A percentile compares a stretch with the other conserved stretches of the same genome.
Conservation (phyloP, 2,888 invertebrate species). For the Microctonus aethiopoides region DNA sequence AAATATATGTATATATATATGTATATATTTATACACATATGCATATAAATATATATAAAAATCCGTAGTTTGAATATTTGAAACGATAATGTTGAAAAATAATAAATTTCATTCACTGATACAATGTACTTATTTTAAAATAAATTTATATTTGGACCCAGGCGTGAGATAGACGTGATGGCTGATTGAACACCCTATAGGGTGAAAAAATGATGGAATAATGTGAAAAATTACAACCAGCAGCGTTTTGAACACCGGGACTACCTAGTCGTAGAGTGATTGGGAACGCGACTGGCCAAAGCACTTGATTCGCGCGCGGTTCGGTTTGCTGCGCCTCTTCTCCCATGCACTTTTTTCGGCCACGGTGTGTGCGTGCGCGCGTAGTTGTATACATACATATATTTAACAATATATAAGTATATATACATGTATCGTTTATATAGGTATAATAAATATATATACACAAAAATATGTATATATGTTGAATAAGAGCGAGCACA, state of each 20-base stretch:
- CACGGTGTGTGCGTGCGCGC: slow-evolving; percentile 36
- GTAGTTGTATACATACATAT: slow-evolving; percentile 28
- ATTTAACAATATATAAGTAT: slow-evolving; percentile 32
- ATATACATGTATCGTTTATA: slow-evolving; percentile 9
- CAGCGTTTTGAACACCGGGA: slow-evolving; percentile 62
- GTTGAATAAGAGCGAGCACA: slow-evolving; percentile 17
- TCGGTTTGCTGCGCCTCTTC: slow-evolving; percentile 64
- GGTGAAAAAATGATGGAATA: slow-evolving; percentile 5
- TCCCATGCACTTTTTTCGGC: slow-evolving; percentile 67
- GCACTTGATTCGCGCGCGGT: slow-evolving; percentile 67
- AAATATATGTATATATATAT: no score
- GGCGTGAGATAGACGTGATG: neutral
- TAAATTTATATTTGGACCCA: neutral
- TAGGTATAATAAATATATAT: slow-evolving; percentile 23
- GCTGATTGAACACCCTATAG: neutral
- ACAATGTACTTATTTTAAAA: neutral
- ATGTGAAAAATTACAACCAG: slow-evolving; percentile 36
- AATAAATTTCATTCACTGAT: neutral
- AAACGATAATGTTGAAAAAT: neutral
- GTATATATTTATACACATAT: no score
- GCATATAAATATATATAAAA: no score
- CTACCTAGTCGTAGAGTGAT: slow-evolving; percentile 68
- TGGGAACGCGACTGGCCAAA: slow-evolving; percentile 68
- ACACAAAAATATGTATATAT: slow-evolving; percentile 23
- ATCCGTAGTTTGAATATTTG: no score